Conservation (phyloP, 1,140 invertebrate genomes). For the Lasioglossum albipes region DNA sequence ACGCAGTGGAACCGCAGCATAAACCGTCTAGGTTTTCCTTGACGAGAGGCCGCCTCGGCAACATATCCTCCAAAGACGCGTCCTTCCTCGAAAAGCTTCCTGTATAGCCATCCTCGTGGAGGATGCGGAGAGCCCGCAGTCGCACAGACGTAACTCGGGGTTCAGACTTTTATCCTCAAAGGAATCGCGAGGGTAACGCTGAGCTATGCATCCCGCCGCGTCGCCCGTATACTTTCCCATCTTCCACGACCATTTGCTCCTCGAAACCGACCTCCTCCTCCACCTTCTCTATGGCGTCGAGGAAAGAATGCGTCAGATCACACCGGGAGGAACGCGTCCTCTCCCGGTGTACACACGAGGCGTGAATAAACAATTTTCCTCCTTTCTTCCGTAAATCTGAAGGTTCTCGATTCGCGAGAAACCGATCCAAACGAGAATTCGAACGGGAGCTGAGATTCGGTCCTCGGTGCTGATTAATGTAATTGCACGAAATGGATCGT, state of each 20-base stretch:
- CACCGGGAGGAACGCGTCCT: background rate
- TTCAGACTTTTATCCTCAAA: constrained; percentile 14
- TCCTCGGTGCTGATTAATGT: too few relatives aligned
- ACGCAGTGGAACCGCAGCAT: too few relatives aligned
- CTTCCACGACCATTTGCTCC: background rate
- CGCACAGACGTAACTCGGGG: background rate
- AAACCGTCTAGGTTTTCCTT: too few relatives aligned
- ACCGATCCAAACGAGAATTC: too few relatives aligned
- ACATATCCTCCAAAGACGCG: too few relatives aligned
- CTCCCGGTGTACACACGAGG: background rate
- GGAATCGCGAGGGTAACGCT: constrained; percentile 8
- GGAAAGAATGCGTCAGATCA: background rate
- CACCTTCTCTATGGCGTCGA: too few relatives aligned
- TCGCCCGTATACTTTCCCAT: constrained; percentile 8
- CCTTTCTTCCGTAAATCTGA: background rate
- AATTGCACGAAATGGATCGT: too few relatives aligned
- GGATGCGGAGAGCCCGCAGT: background rate
- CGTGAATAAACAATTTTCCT: background rate
- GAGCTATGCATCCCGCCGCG: constrained; percentile 11
- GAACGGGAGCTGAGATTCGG: too few relatives aligned
- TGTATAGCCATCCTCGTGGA: too few relatives aligned
- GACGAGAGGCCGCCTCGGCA: too few relatives aligned
- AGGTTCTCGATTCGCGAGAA: background rate
- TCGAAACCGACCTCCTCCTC: background rate
- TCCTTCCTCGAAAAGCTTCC: too few relatives aligned